A percentile compares a stretch with the other conserved stretches of the same genome.
These are phyloP conservation scores for Cryptosula pallasiana DNA, from an alignment of 2,888 invertebrate genomes.

Conservation along the genomic window DNA sequence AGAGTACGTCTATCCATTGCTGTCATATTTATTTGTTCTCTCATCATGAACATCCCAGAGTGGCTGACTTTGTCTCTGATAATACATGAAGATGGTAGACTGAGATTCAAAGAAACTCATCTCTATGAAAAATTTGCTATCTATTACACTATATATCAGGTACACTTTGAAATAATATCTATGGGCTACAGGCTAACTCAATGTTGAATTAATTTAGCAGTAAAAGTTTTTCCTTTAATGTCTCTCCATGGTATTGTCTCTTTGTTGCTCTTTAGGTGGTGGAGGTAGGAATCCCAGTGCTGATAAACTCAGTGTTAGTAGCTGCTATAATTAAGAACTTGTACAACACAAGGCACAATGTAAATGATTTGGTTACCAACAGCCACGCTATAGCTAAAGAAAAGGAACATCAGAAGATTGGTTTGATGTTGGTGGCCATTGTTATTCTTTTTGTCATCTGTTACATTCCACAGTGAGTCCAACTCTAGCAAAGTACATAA, in stretches of 20 bases:
- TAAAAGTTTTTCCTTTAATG: too few species aligned
- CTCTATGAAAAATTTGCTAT: background rate
- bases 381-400: background rate
- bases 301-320: too few species aligned
- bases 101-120: background rate
- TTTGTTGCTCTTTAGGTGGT: too few species aligned
- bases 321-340: too few species aligned
- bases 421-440: background rate
- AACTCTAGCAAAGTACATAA: too few species aligned
- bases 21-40: background rate
- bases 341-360: too few species aligned
- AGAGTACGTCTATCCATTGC: background rate
- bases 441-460: background rate
- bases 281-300: background rate
- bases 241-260: too few species aligned
- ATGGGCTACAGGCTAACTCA: too few species aligned
- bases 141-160: background rate
- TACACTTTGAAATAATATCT: too few species aligned
- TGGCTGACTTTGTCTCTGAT: background rate
- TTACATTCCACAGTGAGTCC: background rate
- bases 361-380: background rate
- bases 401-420: background rate
- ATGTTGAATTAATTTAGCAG: too few species aligned
- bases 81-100: background rate
- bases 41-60: background rate